Conservation (phyloP, 2,888 invertebrate species). For the Diaperis boleti region DNA sequence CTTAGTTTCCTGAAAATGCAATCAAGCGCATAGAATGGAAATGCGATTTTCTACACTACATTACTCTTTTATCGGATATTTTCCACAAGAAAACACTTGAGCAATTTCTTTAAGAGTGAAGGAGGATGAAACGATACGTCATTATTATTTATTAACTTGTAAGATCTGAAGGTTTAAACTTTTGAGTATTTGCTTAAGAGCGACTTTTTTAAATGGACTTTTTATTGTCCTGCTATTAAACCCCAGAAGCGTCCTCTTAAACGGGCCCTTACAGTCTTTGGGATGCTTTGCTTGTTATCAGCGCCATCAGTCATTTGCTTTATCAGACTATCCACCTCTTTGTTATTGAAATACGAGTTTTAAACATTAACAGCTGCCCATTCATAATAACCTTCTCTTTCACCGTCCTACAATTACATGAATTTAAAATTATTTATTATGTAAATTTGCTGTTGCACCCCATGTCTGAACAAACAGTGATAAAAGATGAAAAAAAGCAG, state of each 20-base stretch:
- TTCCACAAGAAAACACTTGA: slow-evolving; percentile 49
- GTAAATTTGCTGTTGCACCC: slow-evolving; percentile 18
- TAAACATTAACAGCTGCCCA: slow-evolving; percentile 59
- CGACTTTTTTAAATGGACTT: neutral
- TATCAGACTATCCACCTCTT: slow-evolving; percentile 40
- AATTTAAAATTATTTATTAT: slow-evolving; percentile 24
- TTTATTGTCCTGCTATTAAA: neutral
- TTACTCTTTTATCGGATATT: slow-evolving; percentile 56
- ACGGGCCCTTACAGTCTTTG: neutral
- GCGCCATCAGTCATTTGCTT: slow-evolving; percentile 4
- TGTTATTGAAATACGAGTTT: slow-evolving; percentile 55
- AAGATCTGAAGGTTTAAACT: slow-evolving; percentile 1
- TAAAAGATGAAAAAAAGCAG: slow-evolving; percentile 24
- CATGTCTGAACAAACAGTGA: slow-evolving; percentile 36
- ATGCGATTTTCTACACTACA: slow-evolving; percentile 58
- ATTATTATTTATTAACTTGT: slow-evolving; percentile 37
- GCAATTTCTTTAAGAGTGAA: slow-evolving; percentile 38
- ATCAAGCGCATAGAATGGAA: slow-evolving; percentile 55
- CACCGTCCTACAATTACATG: neutral
- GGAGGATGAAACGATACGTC: slow-evolving; percentile 31
- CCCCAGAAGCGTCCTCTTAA: neutral
- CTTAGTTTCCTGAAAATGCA: slow-evolving; percentile 53
- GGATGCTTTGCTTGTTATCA: neutral
- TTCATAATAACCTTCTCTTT: slow-evolving; percentile 15
- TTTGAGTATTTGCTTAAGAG: slow-evolving; percentile 3